Percentiles rank a stretch among this genome's conserved stretches.
Evolutionary conservation across 2,113 vertebrate species (phyloP).

Genomic region (Ageneiosus marmoratus): DNA sequence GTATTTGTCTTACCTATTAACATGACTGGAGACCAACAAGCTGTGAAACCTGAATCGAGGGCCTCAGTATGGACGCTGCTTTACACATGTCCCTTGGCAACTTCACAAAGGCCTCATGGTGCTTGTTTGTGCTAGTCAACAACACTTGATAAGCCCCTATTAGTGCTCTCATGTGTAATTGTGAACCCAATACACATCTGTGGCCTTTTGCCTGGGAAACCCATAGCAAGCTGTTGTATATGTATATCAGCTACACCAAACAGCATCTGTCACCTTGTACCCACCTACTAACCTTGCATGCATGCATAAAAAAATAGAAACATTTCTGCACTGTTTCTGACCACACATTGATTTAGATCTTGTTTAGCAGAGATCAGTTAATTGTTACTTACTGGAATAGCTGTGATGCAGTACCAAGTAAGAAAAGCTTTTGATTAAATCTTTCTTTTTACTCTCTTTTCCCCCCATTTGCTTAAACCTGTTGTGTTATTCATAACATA

Average conservation of each 20-base stretch:
- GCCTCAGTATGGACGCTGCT: conserved; percentile 38
- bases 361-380: background rate
- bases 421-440: background rate
- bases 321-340: background rate
- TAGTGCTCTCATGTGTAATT: conserved; percentile 57
- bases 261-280: background rate
- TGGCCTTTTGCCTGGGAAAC: conserved; percentile 55
- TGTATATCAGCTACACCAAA: conserved; percentile 11
- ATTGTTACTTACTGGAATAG: background rate
- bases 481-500: background rate
- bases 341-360: background rate
- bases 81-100: conserved; percentile 44
- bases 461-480: too few species aligned
- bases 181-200: conserved; percentile 50
- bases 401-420: background rate
- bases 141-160: conserved; percentile 76
- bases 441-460: background rate
- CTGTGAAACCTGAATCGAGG: conserved; percentile 57
- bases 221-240: background rate
- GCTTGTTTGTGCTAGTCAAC: conserved; percentile 55
- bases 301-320: background rate
- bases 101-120: conserved; percentile 65
- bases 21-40: background rate
- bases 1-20: background rate
- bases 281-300: too few species aligned